Evolutionary conservation across 2,797 vertebrate species (phyloP).

Genomic region (Taeniopygia guttata): DNA sequence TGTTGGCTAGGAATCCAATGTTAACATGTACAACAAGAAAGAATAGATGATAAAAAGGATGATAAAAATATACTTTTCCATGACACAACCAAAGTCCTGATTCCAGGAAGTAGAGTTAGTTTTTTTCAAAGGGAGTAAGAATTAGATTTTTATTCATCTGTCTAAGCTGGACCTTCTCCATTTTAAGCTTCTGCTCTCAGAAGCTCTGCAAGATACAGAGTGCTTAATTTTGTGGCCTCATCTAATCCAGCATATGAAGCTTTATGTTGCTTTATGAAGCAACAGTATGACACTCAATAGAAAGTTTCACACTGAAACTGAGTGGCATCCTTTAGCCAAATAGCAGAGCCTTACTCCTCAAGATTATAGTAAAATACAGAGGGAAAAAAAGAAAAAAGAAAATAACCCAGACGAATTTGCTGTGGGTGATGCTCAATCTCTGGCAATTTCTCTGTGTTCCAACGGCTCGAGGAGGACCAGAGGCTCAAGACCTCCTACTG

Average conservation of each 20-base stretch:
- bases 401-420: rapidly evolving
- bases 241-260: background rate
- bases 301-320: background rate
- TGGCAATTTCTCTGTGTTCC: background rate
- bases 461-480: rapidly evolving
- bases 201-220: background rate
- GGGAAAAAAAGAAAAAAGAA: rapidly evolving
- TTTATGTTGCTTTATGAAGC: background rate
- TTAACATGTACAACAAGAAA: background rate
- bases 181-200: background rate
- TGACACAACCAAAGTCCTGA: background rate
- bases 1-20: background rate
- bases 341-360: background rate
- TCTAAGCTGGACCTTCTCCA: background rate
- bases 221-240: background rate
- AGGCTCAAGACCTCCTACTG: background rate
- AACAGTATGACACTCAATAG: background rate
- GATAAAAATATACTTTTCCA: background rate
- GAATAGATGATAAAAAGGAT: background rate
- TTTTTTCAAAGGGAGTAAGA: background rate
- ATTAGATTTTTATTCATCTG: background rate
- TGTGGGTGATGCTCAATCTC: background rate
- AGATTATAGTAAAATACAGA: background rate
- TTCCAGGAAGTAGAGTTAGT: background rate
- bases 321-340: background rate